A percentile compares a stretch with the other conserved stretches of the same genome.
phyloP scores from a whole-genome alignment of 2,113 vertebrate genomes.

The Cromileptes altivelis region DNA sequence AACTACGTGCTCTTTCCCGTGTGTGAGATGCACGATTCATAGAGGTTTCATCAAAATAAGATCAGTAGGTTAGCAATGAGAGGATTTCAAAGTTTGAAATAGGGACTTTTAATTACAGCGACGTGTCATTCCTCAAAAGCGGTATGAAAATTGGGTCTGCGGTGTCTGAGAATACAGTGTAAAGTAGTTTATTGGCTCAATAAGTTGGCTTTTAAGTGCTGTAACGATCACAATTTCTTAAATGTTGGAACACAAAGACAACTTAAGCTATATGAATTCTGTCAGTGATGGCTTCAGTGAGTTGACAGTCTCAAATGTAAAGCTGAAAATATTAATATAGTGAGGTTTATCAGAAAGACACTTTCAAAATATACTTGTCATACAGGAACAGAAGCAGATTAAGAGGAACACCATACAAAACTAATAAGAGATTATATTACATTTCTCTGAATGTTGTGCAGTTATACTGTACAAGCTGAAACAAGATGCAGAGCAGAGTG shows the following conservation, averaged over 20 bases:
- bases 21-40: background rate
- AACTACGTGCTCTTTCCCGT: background rate
- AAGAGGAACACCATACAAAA: background rate
- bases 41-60: background rate
- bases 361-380: background rate
- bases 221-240: background rate
- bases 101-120: background rate
- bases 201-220: background rate
- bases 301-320: background rate
- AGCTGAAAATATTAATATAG: too few species aligned
- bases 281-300: background rate
- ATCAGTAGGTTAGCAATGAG: constrained; percentile 9
- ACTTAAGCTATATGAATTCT: background rate
- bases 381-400: background rate
- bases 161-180: background rate
- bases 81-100: background rate
- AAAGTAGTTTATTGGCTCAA: background rate
- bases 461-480: background rate
- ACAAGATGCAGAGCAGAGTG: background rate
- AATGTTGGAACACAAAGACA: background rate
- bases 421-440: background rate
- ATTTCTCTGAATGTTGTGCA: background rate
- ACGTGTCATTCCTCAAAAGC: background rate
- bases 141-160: background rate
- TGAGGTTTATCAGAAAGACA: background rate